A percentile compares a stretch with the other conserved stretches of the same genome.
Conservation (phyloP, 2,888 invertebrate genomes). For the Trachelus iudaicus region DNA sequence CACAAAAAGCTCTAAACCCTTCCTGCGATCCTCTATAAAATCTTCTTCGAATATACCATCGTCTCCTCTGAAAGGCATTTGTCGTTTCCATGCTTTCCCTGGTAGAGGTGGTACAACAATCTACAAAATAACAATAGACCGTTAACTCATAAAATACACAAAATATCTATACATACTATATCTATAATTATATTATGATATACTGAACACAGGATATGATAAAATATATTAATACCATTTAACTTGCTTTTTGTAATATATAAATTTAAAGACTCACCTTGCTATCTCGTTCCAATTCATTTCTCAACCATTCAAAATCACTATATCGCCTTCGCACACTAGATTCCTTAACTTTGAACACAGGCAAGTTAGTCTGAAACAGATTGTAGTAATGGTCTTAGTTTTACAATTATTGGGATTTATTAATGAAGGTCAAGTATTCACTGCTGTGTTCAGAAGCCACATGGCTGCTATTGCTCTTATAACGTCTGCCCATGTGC, state of each 20-base stretch:
- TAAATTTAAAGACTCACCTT: constrained; percentile 75
- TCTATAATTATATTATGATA: background rate
- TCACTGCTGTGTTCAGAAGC: background rate
- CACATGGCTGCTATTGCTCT: background rate
- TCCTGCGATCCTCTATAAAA: constrained; percentile 98
- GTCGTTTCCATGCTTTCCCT: constrained; percentile 98
- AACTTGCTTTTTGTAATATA: background rate
- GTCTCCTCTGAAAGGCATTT: constrained; percentile 97
- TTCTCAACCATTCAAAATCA: constrained; percentile 99
- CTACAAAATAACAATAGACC: constrained; percentile 66
- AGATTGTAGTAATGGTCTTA: constrained; percentile 36
- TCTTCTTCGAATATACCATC: constrained; percentile 99
- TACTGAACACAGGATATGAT: constrained; percentile 2
- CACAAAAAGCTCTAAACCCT: constrained; percentile 97
- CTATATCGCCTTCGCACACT: constrained; percentile 97
- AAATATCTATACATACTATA: background rate
- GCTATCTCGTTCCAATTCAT: constrained; percentile 98
- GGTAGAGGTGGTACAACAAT: constrained; percentile 99
- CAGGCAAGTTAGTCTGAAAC: constrained; percentile 97
- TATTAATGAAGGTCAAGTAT: background rate
- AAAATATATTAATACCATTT: constrained; percentile 3
- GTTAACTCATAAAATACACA: background rate
- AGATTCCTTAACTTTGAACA: constrained; percentile 99
- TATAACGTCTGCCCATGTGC: background rate
- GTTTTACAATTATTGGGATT: background rate